A percentile compares a stretch with the other conserved stretches of the same genome.
phyloP scores from a whole-genome alignment of 1,140 invertebrate species.

The Brachionus rotundiformis region DNA sequence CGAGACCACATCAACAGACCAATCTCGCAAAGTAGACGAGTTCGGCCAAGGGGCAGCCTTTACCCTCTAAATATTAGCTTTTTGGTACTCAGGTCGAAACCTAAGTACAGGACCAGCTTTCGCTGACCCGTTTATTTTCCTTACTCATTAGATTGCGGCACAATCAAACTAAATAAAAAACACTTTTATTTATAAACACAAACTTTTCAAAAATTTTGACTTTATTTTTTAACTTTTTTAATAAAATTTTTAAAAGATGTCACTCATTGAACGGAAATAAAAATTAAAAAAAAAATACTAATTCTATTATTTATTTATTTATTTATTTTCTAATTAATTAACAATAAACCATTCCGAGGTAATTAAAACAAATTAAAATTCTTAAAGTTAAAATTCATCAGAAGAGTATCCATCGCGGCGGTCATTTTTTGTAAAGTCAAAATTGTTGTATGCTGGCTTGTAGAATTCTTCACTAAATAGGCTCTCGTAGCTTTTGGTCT shows the following conservation, averaged over 20 bases:
- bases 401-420: neutral
- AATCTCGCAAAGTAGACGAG: conserved; percentile 41
- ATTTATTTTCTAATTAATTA: too few species aligned
- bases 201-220: neutral
- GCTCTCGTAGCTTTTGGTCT: conserved; percentile 28
- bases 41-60: conserved; percentile 6
- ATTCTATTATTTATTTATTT: too few species aligned
- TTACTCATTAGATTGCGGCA: conserved; percentile 40
- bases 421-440: neutral
- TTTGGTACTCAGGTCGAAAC: conserved; percentile 23
- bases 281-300: neutral
- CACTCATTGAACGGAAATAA: neutral
- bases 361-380: neutral
- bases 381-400: conserved; percentile 21
- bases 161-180: neutral
- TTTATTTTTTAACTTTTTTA: neutral
- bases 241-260: conserved; percentile 10
- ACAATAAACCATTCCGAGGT: neutral
- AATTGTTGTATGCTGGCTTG: neutral
- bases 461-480: neutral
- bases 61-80: conserved; percentile 12
- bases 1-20: conserved; percentile 5
- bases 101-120: neutral
- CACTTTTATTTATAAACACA: neutral
- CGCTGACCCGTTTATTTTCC: conserved; percentile 18